phyloP scores from a whole-genome alignment of 2,888 invertebrate species.

The Drosophila kokeensis region DNA sequence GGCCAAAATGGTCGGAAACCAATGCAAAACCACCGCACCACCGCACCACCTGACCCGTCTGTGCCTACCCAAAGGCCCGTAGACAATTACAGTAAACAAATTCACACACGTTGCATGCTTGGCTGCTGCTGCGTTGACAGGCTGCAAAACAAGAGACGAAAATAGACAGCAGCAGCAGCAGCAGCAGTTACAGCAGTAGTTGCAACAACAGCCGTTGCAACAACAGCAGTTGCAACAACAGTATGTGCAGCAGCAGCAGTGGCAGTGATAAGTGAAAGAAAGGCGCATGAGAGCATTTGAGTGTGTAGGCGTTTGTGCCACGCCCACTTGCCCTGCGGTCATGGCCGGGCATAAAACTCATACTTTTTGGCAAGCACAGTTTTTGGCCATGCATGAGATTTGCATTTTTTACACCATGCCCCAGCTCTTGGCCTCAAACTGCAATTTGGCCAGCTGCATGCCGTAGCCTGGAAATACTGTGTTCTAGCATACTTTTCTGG shows the following conservation, averaged over 20 bases:
- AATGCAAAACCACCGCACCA: conserved; percentile 14
- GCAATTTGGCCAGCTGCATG: conserved; percentile 60
- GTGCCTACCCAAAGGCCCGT: conserved; percentile 38
- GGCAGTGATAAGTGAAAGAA: conserved; percentile 22
- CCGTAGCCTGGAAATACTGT: conserved; percentile 48
- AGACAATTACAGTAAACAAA: conserved; percentile 81
- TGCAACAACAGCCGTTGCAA: conserved; percentile 6
- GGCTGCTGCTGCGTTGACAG: conserved; percentile 59
- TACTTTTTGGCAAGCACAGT: conserved; percentile 68
- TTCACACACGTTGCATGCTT: conserved; percentile 67
- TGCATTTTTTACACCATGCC: conserved; percentile 67
- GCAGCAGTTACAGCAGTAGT: not conserved
- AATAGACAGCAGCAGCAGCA: conserved; percentile 49
- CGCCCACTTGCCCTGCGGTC: conserved; percentile 62
- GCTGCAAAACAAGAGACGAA: conserved; percentile 71
- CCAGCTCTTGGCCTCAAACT: conserved; percentile 29
- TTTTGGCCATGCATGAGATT: conserved; percentile 76
- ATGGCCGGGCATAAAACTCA: conserved; percentile 60
- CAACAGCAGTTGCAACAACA: conserved; percentile 8
- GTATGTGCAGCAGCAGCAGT: not conserved
- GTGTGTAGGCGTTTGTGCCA: conserved; percentile 24
- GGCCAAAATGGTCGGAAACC: conserved; percentile 23
- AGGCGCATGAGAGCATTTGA: conserved; percentile 32
- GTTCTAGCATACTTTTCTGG: conserved; percentile 74
- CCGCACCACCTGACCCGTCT: not conserved